Percentiles rank a stretch among this genome's conserved stretches.
phyloP scores from a whole-genome alignment of 2,888 invertebrate genomes.

The Bellardia pandia region DNA sequence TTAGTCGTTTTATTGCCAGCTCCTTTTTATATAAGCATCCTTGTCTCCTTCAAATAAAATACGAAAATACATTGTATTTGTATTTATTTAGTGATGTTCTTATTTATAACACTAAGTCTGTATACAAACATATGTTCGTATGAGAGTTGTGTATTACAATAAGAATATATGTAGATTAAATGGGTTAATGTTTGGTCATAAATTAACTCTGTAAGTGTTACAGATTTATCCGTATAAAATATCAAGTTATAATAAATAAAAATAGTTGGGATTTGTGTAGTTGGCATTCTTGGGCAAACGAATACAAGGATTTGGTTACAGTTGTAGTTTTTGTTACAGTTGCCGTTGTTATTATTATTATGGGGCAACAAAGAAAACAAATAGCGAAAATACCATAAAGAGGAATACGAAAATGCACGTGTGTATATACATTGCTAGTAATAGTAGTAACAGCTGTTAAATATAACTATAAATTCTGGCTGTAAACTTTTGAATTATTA shows the following conservation, averaged over 20 bases:
- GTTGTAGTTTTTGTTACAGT: neutral
- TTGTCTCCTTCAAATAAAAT: neutral
- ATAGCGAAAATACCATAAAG: neutral
- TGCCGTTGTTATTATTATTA: neutral
- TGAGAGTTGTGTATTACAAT: neutral
- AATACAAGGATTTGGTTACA: neutral
- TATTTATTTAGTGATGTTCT: conserved; percentile 10
- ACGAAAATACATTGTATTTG: neutral
- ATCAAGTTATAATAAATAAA: conserved; percentile 22
- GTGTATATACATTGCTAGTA: neutral
- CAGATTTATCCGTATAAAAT: conserved; percentile 45
- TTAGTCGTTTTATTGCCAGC: neutral
- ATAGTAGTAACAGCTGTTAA: conserved; percentile 42
- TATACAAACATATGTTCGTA: neutral
- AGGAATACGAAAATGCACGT: too few species aligned
- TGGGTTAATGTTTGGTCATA: conserved; percentile 66
- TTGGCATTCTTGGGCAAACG: neutral
- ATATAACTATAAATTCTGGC: conserved; percentile 31
- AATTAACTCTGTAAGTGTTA: conserved; percentile 60
- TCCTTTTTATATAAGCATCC: neutral
- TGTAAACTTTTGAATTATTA: conserved; percentile 58
- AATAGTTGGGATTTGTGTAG: neutral
- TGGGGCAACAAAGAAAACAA: neutral
- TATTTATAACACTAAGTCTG: neutral
- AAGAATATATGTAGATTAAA: conserved; percentile 46